phyloP scores from a whole-genome alignment of 2,797 vertebrate genomes.

The Uromys caudimaculatus region DNA sequence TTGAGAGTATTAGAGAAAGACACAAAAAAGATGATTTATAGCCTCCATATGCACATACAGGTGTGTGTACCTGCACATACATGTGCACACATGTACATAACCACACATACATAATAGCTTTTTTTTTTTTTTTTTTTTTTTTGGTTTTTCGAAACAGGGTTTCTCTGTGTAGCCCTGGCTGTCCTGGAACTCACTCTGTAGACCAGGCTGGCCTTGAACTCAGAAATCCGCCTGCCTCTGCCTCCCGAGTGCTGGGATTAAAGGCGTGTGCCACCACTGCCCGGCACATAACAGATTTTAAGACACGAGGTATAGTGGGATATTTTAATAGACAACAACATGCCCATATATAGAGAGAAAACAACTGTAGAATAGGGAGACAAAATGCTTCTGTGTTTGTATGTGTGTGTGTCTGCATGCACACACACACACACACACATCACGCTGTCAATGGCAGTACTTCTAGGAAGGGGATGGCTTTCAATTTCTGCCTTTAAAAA shows the following conservation, averaged over 20 bases:
- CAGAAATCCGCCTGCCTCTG: too few species aligned
- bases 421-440: not conserved
- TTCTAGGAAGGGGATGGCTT: not conserved
- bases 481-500: not conserved
- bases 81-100: not conserved
- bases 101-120: not conserved
- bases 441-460: not conserved
- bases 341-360: not conserved
- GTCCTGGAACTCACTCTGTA: too few species aligned
- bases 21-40: not conserved
- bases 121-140: too few species aligned
- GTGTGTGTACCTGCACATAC: not conserved
- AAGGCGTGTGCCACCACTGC: too few species aligned
- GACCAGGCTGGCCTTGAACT: too few species aligned
- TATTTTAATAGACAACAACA: conserved; percentile 26
- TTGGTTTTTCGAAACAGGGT: too few species aligned
- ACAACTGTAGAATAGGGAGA: not conserved
- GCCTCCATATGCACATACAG: not conserved
- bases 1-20: not conserved
- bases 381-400: not conserved
- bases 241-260: too few species aligned
- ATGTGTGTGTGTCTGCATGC: not conserved
- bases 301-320: not conserved
- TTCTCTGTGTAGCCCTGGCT: too few species aligned
- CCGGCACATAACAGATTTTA: too few species aligned